Conservation (phyloP, 2,888 invertebrate species). For the Melinopterus prodromus region DNA sequence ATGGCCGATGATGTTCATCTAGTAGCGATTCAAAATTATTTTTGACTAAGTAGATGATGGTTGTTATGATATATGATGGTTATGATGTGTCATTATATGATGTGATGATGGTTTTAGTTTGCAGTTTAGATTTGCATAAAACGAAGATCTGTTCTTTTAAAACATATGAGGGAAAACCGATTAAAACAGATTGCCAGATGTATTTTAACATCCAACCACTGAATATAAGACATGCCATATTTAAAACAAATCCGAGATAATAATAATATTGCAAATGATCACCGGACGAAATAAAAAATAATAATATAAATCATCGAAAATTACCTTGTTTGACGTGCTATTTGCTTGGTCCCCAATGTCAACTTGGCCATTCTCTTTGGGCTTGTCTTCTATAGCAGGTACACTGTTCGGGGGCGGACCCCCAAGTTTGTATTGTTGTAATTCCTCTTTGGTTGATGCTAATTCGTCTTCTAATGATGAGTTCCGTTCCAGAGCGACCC, state of each 20-base stretch:
- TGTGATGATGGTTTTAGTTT: too few species aligned
- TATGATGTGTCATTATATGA: too few species aligned
- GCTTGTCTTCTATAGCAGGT: slow-evolving; percentile 68
- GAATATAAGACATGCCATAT: too few species aligned
- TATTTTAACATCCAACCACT: too few species aligned
- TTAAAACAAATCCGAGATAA: neutral
- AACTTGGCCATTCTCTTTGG: slow-evolving; percentile 83
- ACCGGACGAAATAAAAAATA: neutral
- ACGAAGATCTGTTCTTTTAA: too few species aligned
- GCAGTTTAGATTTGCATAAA: too few species aligned
- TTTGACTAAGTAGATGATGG: too few species aligned
- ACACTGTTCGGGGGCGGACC: slow-evolving; percentile 69
- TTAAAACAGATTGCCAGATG: too few species aligned
- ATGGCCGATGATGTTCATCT: too few species aligned
- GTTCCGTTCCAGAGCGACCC: slow-evolving; percentile 96
- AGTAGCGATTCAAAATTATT: too few species aligned
- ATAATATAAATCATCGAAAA: neutral
- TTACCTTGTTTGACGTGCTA: slow-evolving; percentile 50
- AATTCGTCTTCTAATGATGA: slow-evolving; percentile 96
- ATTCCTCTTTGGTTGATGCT: slow-evolving; percentile 94
- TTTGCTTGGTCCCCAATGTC: slow-evolving; percentile 65
- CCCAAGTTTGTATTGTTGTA: slow-evolving; percentile 84
- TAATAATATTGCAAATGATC: neutral
- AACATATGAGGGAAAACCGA: too few species aligned
- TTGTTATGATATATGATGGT: too few species aligned